phyloP scores from a whole-genome alignment of 2,113 vertebrate genomes.

The Hepsetus odoe region DNA sequence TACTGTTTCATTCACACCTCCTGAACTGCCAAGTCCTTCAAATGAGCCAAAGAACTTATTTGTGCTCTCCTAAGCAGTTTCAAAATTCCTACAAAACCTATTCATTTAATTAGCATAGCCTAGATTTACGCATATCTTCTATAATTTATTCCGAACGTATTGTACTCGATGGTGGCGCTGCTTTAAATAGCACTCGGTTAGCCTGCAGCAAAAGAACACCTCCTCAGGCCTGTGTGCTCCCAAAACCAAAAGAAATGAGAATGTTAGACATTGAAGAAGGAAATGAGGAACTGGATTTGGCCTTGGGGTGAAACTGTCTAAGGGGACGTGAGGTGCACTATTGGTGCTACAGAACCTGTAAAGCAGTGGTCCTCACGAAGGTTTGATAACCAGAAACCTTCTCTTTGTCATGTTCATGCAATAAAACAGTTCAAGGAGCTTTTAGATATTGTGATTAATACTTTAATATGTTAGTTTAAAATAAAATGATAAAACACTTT shows the following conservation, averaged over 20 bases:
- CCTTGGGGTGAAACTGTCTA: neutral
- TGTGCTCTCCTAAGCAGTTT: neutral
- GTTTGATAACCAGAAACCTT: neutral
- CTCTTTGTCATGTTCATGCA: neutral
- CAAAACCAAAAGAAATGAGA: neutral
- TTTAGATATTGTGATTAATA: too few relatives aligned
- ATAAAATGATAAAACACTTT: too few relatives aligned
- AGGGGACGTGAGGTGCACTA: neutral
- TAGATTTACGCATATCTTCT: neutral
- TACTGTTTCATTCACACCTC: neutral
- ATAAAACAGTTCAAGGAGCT: neutral
- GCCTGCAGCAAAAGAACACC: neutral
- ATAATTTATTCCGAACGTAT: neutral
- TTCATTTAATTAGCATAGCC: neutral
- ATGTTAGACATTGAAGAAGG: neutral
- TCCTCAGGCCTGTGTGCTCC: neutral
- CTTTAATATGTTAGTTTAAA: too few relatives aligned
- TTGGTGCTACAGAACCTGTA: neutral
- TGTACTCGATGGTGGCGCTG: neutral
- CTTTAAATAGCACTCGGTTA: neutral
- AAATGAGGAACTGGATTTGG: neutral
- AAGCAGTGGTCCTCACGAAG: neutral
- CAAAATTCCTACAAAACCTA: neutral
- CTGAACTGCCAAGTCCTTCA: neutral
- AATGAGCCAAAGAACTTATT: neutral